Conservation (phyloP, 2,888 invertebrate species). For the Rapana venosa region DNA sequence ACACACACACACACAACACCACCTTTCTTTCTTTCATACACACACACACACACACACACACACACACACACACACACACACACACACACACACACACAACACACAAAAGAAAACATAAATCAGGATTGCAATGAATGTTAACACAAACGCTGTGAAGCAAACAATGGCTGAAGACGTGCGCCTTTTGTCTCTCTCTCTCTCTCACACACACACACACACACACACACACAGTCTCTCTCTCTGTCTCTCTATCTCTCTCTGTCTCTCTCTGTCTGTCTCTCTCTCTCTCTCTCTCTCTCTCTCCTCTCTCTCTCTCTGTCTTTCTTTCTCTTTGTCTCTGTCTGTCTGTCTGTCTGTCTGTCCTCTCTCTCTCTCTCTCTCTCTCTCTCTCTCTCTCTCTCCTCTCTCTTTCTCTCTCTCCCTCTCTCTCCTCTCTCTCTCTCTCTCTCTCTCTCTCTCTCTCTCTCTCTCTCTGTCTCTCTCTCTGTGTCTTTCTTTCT, state of each 20-base stretch:
- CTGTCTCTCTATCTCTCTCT: neutral
- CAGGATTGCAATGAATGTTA: too few relatives aligned
- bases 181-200: too few relatives aligned
- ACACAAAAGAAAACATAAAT: too few relatives aligned
- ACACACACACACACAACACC: neutral
- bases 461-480: neutral
- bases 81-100: too few relatives aligned
- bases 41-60: too few relatives aligned
- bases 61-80: too few relatives aligned
- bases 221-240: neutral
- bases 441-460: neutral
- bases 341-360: neutral
- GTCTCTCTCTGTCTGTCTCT: neutral
- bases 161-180: too few relatives aligned
- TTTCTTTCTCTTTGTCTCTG: neutral
- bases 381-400: too few relatives aligned
- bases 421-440: neutral
- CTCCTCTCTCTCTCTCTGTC: neutral
- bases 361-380: neutral
- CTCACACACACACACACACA: neutral
- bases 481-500: too few relatives aligned
- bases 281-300: neutral
- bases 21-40: too few relatives aligned
- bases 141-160: too few relatives aligned
- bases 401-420: too few relatives aligned